phyloP scores from a whole-genome alignment of 1,140 invertebrate genomes.

The Littorina saxatilis region DNA sequence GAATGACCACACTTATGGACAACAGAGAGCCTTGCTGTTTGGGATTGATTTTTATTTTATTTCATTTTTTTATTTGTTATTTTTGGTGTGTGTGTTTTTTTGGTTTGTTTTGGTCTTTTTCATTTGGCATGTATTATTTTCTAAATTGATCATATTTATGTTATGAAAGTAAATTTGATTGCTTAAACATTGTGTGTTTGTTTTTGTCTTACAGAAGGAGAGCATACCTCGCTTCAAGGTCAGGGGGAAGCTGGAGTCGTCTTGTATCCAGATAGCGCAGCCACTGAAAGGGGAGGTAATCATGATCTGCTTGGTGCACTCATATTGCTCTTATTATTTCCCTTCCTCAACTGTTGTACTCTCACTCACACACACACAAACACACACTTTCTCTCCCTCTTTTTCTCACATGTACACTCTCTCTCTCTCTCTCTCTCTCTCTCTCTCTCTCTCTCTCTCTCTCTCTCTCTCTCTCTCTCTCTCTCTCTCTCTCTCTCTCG shows the following conservation, averaged over 20 bases:
- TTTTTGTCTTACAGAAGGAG: conserved; percentile 75
- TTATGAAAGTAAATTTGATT: too few relatives aligned
- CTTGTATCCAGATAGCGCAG: conserved; percentile 87
- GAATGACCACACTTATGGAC: too few relatives aligned
- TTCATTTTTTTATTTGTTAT: too few relatives aligned
- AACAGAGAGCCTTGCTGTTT: too few relatives aligned
- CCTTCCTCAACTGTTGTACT: background rate
- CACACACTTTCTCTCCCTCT: background rate
- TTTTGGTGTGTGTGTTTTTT: too few relatives aligned
- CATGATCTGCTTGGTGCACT: background rate
- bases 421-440: background rate
- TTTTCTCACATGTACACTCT: background rate
- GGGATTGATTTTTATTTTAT: too few relatives aligned
- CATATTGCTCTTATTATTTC: too few relatives aligned
- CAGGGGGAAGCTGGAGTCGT: conserved; percentile 88
- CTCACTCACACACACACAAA: background rate
- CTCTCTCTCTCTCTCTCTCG: too few relatives aligned
- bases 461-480: background rate
- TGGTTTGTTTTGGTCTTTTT: too few relatives aligned
- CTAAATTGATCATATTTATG: too few relatives aligned
- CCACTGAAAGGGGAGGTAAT: conserved; percentile 92
- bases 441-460: background rate
- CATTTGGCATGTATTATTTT: too few relatives aligned
- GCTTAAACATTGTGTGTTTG: too few relatives aligned
- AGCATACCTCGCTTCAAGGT: conserved; percentile 89